Conservation (phyloP, 2,888 invertebrate species). For the Maniola hyperantus region DNA sequence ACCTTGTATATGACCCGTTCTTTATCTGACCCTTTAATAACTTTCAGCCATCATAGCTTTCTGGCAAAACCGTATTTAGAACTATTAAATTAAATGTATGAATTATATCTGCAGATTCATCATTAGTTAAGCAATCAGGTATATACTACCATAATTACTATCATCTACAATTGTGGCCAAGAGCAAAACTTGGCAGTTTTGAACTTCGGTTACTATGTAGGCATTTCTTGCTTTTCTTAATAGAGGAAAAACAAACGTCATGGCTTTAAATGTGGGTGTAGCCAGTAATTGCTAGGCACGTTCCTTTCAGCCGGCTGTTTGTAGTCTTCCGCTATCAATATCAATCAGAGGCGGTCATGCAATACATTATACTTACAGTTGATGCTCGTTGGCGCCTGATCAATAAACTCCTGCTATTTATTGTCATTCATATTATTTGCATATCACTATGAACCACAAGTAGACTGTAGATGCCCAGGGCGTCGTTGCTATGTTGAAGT, state of each 20-base stretch:
- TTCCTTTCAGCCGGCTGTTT: slow-evolving; percentile 35
- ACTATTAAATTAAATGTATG: too few species aligned
- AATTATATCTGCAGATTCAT: too few species aligned
- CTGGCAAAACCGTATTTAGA: too few species aligned
- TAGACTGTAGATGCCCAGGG: not conserved
- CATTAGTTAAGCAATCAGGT: too few species aligned
- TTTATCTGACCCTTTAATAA: too few species aligned
- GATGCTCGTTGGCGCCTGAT: slow-evolving; percentile 36
- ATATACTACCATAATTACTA: too few species aligned
- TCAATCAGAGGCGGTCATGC: slow-evolving; percentile 61
- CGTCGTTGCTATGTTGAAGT: not conserved
- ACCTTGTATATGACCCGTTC: too few species aligned
- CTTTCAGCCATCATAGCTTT: too few species aligned
- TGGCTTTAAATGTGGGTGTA: slow-evolving; percentile 33
- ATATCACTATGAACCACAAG: not conserved
- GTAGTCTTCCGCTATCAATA: slow-evolving; percentile 61
- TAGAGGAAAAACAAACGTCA: slow-evolving; percentile 20
- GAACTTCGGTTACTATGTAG: not conserved
- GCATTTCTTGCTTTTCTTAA: slow-evolving; percentile 1
- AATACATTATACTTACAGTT: too few species aligned
- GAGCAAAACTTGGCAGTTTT: not conserved
- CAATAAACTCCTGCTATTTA: slow-evolving; percentile 19
- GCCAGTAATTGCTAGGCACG: slow-evolving; percentile 25
- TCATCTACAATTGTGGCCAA: too few species aligned
- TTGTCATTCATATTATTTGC: slow-evolving; percentile 12